phyloP scores from a whole-genome alignment of 2,113 vertebrate species.

The Holacanthus passer region DNA sequence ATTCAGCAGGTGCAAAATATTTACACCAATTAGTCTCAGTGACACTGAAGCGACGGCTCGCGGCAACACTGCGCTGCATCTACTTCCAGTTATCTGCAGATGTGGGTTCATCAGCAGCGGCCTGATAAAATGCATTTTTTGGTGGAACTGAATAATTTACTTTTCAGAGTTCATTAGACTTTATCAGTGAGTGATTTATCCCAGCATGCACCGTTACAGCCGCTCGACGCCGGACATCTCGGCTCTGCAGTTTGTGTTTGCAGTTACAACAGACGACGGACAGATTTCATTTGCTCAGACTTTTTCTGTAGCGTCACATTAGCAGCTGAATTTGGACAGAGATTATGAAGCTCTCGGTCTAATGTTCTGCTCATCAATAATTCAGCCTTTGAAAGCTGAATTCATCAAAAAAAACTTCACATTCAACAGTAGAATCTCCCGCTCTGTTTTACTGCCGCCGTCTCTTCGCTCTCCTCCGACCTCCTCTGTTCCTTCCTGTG shows the following conservation, averaged over 20 bases:
- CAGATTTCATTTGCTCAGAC: not conserved
- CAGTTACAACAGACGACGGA: not conserved
- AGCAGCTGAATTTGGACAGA: slow-evolving; percentile 21
- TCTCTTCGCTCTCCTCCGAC: not conserved
- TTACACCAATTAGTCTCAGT: not conserved
- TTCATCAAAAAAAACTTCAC: slow-evolving; percentile 16
- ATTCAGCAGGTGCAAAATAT: not conserved
- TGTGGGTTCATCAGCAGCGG: not conserved
- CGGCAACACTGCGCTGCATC: not conserved
- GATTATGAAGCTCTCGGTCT: slow-evolving; percentile 6
- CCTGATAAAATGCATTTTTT: too few relatives aligned
- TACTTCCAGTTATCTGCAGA: not conserved
- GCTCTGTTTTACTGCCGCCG: not conserved
- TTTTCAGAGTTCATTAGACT: not conserved
- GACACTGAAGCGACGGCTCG: not conserved
- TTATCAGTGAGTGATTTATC: not conserved
- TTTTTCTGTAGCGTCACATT: slow-evolving; percentile 7
- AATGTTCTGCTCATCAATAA: slow-evolving; percentile 43
- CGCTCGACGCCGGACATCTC: not conserved
- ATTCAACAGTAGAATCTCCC: not conserved
- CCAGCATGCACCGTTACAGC: not conserved
- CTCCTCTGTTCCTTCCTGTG: too few relatives aligned
- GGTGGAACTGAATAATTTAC: slow-evolving; percentile 53
- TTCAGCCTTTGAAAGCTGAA: slow-evolving; percentile 1
- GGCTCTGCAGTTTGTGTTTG: slow-evolving; percentile 7